Base-by-base conservation (phyloP, 1,140 invertebrate genomes). In the Brachystomella parvula region DNA sequence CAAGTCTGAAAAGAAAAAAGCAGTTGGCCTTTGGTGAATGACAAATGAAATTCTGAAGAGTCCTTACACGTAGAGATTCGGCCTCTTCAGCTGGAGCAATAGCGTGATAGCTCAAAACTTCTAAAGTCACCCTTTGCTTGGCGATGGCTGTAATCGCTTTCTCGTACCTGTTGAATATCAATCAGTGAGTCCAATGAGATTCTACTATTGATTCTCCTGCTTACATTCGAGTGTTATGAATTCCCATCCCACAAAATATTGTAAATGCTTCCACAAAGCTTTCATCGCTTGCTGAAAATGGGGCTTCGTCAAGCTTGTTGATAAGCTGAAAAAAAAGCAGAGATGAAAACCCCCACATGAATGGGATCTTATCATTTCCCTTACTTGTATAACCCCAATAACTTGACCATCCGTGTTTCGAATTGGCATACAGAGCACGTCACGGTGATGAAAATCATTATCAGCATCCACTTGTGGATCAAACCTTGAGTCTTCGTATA, bases 201-300 rank as follows among this genome's bases (percentile, higher is more conserved):
- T 26, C 21, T 26, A 39, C 19, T 61, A 47, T 15, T 57, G 2
- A 64, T 35, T 30, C 19, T 30, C 49, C 28, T 32, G 78, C 79
- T 80, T 78, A 84, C 91, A 96, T 96, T 76, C 94, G 89, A 47
- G 93, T 96, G 77, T 97, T 96, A 79, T 94, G 89, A 63, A 97
- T 96, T 31, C 94, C 94, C 90, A 98, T 94, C 28, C 94, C 94
- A 80, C 92, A 96, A 80, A 97, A 98, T 73, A 98, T 95, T 63
- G 93, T 91, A 80, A 98, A 98, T 0, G 94, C 93, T 79, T 96
- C 90, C 56, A 94, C 89, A 75, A 93, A 92, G 77, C 93, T 93
- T 76, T 94, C 91, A 75, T 94, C 91, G 77, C 93, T 94, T 78
- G 90, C 90, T 47, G 90, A 92, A 75, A 94, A 94, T 19, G 86